A percentile compares a stretch with the other conserved stretches of the same genome.
Conservation (phyloP, 1,140 invertebrate species). For the Gonioctena quinquepunctata region DNA sequence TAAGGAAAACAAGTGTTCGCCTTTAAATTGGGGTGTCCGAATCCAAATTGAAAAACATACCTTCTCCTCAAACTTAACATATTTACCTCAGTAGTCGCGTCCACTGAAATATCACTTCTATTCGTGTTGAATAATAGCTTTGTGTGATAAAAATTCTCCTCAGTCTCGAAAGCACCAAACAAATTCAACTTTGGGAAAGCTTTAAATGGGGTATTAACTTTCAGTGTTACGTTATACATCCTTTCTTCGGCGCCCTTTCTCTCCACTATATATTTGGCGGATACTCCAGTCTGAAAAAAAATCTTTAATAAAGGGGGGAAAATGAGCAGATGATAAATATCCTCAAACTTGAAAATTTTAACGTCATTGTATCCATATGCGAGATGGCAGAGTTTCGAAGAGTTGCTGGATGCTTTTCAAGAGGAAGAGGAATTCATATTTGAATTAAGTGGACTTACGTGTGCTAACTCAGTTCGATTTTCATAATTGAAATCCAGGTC, state of each 20-base stretch:
- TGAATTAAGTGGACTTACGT: conserved; percentile 56
- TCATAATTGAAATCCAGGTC: conserved; percentile 60
- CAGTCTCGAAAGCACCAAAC: conserved; percentile 57
- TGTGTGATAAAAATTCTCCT: conserved; percentile 60
- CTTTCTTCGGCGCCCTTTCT: conserved; percentile 56
- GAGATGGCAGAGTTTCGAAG: neutral
- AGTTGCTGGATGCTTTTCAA: neutral
- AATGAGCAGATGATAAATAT: neutral
- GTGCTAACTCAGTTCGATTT: conserved; percentile 59
- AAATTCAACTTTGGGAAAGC: conserved; percentile 58
- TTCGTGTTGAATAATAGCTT: conserved; percentile 57
- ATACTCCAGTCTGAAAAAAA: conserved; percentile 54
- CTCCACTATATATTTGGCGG: conserved; percentile 59
- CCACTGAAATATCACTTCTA: conserved; percentile 55
- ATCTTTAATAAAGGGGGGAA: neutral
- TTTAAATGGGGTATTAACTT: conserved; percentile 61
- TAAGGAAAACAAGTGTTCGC: neutral
- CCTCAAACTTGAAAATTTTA: neutral
- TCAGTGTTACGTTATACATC: conserved; percentile 57
- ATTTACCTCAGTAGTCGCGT: conserved; percentile 58
- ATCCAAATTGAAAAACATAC: conserved; percentile 33
- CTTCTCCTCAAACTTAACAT: conserved; percentile 17
- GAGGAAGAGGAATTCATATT: neutral
- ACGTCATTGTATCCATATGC: neutral
- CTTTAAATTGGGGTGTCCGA: conserved; percentile 28